A percentile compares a stretch with the other conserved stretches of the same genome.
Evolutionary conservation across 2,888 invertebrate genomes (phyloP).

Genomic region (Parthenolecanium corni): DNA sequence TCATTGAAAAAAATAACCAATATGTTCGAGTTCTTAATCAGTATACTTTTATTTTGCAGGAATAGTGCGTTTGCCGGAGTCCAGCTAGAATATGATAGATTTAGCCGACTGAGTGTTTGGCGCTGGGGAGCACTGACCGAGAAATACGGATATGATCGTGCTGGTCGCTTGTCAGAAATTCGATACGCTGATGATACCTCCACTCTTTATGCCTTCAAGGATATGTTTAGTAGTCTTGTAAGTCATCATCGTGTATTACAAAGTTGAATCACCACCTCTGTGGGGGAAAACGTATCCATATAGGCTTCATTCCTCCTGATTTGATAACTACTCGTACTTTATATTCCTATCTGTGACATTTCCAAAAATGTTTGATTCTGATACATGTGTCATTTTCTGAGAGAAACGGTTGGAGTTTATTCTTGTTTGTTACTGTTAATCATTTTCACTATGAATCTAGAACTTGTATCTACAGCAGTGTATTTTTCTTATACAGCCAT

Average conservation of each 20-base stretch:
- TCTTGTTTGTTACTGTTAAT: no score
- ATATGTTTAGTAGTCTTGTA: conserved; percentile 71
- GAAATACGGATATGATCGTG: conserved; percentile 79
- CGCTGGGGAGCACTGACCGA: conserved; percentile 86
- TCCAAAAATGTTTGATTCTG: no score
- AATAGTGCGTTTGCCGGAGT: conserved; percentile 80
- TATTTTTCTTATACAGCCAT: conserved; percentile 46
- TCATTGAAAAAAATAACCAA: no score
- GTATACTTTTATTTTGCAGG: conserved; percentile 38
- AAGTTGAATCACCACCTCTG: not conserved
- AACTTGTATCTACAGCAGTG: not conserved
- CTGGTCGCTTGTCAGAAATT: conserved; percentile 78
- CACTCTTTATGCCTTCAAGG: conserved; percentile 82
- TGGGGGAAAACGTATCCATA: not conserved
- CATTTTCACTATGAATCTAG: no score
- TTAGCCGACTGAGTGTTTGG: conserved; percentile 79
- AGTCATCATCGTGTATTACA: no score
- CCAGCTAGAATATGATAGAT: conserved; percentile 82
- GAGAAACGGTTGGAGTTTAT: no score
- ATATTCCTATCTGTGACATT: no score
- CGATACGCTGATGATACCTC: conserved; percentile 83
- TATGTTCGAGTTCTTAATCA: no score
- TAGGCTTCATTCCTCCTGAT: no score
- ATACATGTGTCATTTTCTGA: no score
- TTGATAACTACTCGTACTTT: no score